Conservation (phyloP, 37 sponge, comb jelly and placozoan species). For the Haliclona indistincta region DNA sequence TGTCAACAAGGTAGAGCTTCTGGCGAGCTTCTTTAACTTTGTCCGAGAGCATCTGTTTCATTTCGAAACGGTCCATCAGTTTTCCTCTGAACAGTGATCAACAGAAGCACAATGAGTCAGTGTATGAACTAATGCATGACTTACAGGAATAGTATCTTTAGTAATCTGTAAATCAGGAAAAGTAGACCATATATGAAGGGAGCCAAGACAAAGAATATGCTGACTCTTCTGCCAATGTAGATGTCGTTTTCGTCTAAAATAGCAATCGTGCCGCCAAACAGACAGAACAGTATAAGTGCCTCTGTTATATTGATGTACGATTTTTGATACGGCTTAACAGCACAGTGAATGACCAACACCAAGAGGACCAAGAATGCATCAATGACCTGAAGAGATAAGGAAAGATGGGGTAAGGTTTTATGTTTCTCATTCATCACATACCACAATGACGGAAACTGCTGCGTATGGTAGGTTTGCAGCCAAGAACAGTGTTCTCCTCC, state of each 20-base stretch:
- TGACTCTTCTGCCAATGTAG: slow-evolving; percentile 1
- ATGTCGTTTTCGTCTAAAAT: slow-evolving; percentile 25
- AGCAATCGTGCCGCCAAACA: slow-evolving; percentile 16
- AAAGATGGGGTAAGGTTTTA: background rate
- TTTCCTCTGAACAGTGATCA: too few relatives aligned
- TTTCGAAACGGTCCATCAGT: too few relatives aligned
- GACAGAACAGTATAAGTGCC: slow-evolving; percentile 23
- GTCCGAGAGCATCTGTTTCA: too few relatives aligned
- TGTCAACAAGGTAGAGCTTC: too few relatives aligned
- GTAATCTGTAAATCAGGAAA: slow-evolving; percentile 9
- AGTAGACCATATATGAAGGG: slow-evolving; percentile 21
- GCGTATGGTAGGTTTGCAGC: slow-evolving; percentile 8
- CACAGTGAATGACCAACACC: background rate
- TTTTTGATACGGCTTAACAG: slow-evolving; percentile 39
- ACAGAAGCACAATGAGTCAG: too few relatives aligned
- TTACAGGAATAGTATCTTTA: too few relatives aligned
- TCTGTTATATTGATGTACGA: slow-evolving; percentile 35
- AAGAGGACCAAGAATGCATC: slow-evolving; percentile 5
- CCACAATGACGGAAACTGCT: slow-evolving; percentile 15
- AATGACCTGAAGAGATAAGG: background rate
- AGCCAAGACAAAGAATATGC: background rate
- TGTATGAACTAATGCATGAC: too few relatives aligned
- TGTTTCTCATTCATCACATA: background rate
- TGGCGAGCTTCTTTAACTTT: too few relatives aligned
- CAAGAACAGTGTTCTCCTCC: slow-evolving; percentile 55